Conservation (phyloP, 2,113 vertebrate species). For the Gnathonemus echidnorhynchus region DNA sequence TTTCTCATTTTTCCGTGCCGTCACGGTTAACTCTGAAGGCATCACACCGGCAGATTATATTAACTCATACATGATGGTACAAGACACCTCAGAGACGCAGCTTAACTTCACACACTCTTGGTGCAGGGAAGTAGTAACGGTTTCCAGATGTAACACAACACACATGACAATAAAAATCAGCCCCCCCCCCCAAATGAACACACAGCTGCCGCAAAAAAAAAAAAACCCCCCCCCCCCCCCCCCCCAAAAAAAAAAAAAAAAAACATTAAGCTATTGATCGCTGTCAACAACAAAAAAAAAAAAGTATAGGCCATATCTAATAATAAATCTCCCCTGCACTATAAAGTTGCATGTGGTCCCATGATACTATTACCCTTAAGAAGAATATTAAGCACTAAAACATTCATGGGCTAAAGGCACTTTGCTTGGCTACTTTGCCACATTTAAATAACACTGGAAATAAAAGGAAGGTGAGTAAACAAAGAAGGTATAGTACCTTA, state of each 20-base stretch:
- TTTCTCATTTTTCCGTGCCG: not conserved
- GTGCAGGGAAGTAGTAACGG: not conserved
- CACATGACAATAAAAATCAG: not conserved
- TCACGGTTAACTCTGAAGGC: not conserved
- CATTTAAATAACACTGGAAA: constrained; percentile 4
- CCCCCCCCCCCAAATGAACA: no score
- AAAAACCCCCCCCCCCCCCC: not conserved
- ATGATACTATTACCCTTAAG: not conserved
- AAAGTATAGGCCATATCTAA: not conserved
- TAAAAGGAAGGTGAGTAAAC: not conserved
- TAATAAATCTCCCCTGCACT: not conserved
- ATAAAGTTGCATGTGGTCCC: constrained; percentile 2
- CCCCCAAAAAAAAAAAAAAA: not conserved
- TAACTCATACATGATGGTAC: not conserved
- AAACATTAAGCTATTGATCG: not conserved
- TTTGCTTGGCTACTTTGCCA: constrained; percentile 6
- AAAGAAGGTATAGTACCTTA: constrained; percentile 1
- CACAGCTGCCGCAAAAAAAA: no score
- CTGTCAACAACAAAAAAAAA: no score
- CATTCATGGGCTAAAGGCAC: constrained; percentile 1
- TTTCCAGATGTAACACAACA: not conserved
- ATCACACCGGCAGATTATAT: not conserved
- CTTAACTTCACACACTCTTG: not conserved
- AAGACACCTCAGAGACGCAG: not conserved
- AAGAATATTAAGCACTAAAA: not conserved